Evolutionary conservation across 2,113 vertebrate species (phyloP), one percentile per base, ranked within the genome.

Genomic region (Greenwoodochromis staneri): DNA sequence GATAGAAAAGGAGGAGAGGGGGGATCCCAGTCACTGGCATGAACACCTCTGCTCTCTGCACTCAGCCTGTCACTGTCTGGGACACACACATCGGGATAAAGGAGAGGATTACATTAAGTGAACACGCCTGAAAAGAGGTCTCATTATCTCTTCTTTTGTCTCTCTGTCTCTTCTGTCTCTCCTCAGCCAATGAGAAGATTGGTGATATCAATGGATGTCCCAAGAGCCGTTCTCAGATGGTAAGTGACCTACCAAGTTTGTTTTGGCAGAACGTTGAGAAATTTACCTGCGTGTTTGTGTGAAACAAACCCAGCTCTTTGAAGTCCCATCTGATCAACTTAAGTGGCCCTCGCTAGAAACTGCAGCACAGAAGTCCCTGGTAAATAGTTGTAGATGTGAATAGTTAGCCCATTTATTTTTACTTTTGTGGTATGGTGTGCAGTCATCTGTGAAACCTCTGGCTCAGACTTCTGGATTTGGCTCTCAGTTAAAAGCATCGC

Each of bases 171-270:
- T 88, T 86, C 81, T 85, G 87, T 9, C 84, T 83, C 83, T 92
- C 96, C 95, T 61, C 96, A 99, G 99, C 99, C 93, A 99, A 99
- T 94, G 99, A 99, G 93, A 99, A 99, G 97, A 98, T 99, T 80
- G 98, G 97, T 91, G 98, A 99, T 89, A 99, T 99, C 97, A 99
- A 99, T 96, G 98, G 97, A 96, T 98, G 98, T 94, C 99, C 99
- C 1, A 99, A 98, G 97, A 99, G 98, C 91, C 97, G 96, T 51
- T 98, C 99, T 92, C 99, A 99, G 97, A 99, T 99, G 99, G 99
- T 99, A 82, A 99, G 98, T 97, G 87, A 84, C 80, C 82, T 24
- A 51, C 16, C n/a, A 7, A 40, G 83, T 86, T 88, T 92, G 71
- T 90, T 94, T 89, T 91, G 86, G 51, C 66, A 83, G 63, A 9